Conservation (phyloP, 2,888 invertebrate genomes). For the Eurytoma californica region DNA sequence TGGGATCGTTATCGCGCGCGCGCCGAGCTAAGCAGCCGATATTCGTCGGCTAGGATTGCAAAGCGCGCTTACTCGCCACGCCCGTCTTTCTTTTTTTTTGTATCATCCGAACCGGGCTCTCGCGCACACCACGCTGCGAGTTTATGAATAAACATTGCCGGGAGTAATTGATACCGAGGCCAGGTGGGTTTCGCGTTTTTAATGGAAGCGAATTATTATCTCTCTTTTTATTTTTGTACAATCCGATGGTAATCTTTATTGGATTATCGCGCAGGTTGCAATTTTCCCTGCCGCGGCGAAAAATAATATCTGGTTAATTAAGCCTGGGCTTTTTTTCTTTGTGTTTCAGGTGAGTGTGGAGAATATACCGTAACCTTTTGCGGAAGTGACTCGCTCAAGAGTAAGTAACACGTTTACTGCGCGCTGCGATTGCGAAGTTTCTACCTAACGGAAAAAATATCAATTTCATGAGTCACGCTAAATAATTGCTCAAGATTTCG, state of each 20-base stretch:
- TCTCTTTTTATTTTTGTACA: background rate
- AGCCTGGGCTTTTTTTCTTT: slow-evolving; percentile 1
- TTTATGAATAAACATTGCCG: slow-evolving; percentile 29
- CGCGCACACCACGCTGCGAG: background rate
- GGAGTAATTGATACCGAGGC: slow-evolving; percentile 13
- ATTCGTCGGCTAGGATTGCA: no score
- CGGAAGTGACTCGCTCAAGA: no score
- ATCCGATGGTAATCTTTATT: slow-evolving; percentile 2
- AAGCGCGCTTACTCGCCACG: background rate
- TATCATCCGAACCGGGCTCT: background rate
- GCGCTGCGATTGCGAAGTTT: no score
- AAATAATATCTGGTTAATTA: background rate
- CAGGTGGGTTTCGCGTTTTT: background rate
- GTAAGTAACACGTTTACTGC: no score
- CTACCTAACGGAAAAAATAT: no score
- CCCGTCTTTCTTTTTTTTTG: slow-evolving; percentile 7
- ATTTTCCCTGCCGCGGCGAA: background rate
- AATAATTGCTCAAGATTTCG: no score
- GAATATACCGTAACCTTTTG: background rate
- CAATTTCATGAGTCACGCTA: no score
- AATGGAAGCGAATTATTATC: background rate
- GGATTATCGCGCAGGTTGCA: slow-evolving; percentile 1
- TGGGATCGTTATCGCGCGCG: slow-evolving; percentile 46
- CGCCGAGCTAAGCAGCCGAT: no score
- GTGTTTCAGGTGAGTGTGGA: slow-evolving; percentile 35